Percentiles rank a stretch among this genome's conserved stretches.
These are phyloP conservation scores for Stictocephala bisonia DNA, from an alignment of 2,888 invertebrate genomes.

Conservation along the genomic window DNA sequence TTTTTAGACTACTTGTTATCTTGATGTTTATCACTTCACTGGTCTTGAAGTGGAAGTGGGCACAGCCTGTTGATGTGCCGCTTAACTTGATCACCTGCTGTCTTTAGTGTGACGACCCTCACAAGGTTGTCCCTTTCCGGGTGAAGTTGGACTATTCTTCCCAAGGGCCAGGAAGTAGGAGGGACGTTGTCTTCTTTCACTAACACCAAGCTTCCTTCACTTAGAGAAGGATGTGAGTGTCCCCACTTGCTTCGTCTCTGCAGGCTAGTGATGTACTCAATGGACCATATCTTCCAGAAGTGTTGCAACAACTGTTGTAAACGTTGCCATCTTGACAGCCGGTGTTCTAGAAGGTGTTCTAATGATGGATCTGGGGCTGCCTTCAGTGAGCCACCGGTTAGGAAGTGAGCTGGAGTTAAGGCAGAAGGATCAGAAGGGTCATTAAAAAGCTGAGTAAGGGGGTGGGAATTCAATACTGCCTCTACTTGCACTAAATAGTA, in stretches of 20 bases:
- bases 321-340: constrained; percentile 58
- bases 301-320: constrained; percentile 56
- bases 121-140: constrained; percentile 58
- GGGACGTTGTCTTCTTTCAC: constrained; percentile 57
- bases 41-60: too few relatives aligned
- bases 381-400: constrained; percentile 54
- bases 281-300: constrained; percentile 58
- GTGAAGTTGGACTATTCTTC: constrained; percentile 53
- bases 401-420: constrained; percentile 59
- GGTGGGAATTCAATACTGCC: constrained; percentile 57
- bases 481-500: constrained; percentile 56
- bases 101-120: constrained; percentile 57
- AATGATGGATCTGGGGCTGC: constrained; percentile 51
- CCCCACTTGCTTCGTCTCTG: constrained; percentile 59
- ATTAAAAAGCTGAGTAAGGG: constrained; percentile 52
- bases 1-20: too few relatives aligned
- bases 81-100: constrained; percentile 41
- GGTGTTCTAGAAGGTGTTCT: constrained; percentile 55
- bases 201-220: constrained; percentile 56
- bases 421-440: constrained; percentile 53
- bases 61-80: too few relatives aligned
- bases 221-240: constrained; percentile 39
- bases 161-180: constrained; percentile 58
- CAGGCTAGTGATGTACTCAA: constrained; percentile 57
- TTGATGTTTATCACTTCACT: too few relatives aligned